Conservation (phyloP, 2,113 vertebrate genomes). For the Actenoides hombroni region DNA sequence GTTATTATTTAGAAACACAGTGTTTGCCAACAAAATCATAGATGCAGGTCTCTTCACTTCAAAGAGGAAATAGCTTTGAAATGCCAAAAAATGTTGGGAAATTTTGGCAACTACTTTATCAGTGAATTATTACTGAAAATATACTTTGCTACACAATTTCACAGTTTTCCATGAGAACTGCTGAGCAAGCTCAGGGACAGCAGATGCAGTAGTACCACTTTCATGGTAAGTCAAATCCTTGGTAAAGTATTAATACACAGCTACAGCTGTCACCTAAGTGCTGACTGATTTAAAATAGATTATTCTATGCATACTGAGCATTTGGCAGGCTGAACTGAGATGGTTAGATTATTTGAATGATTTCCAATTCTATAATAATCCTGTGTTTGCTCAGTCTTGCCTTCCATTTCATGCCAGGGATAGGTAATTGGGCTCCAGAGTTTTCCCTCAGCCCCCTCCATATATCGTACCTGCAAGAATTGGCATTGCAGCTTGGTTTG, state of each 20-base stretch:
- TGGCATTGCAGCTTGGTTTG: constrained; percentile 38
- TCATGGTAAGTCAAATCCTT: not conserved
- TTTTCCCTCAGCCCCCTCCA: not conserved
- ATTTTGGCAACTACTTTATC: not conserved
- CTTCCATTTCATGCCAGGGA: not conserved
- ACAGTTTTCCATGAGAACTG: not conserved
- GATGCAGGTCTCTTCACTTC: not conserved
- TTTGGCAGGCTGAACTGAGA: not conserved
- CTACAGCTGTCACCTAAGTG: not conserved
- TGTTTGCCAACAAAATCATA: not conserved
- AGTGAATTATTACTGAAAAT: not conserved
- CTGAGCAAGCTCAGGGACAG: not conserved
- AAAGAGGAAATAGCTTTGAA: constrained; percentile 14
- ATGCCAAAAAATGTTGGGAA: not conserved
- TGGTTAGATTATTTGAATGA: not conserved
- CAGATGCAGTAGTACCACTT: not conserved
- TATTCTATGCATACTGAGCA: not conserved
- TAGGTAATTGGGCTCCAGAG: not conserved
- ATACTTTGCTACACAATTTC: not conserved
- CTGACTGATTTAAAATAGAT: not conserved
- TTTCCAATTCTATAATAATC: not conserved
- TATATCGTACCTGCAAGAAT: not conserved
- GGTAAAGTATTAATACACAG: not conserved
- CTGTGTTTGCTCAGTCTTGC: not conserved
- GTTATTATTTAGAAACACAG: constrained; percentile 9